phyloP scores from a whole-genome alignment of 2,797 vertebrate genomes.

The Sebastes matsubarae region DNA sequence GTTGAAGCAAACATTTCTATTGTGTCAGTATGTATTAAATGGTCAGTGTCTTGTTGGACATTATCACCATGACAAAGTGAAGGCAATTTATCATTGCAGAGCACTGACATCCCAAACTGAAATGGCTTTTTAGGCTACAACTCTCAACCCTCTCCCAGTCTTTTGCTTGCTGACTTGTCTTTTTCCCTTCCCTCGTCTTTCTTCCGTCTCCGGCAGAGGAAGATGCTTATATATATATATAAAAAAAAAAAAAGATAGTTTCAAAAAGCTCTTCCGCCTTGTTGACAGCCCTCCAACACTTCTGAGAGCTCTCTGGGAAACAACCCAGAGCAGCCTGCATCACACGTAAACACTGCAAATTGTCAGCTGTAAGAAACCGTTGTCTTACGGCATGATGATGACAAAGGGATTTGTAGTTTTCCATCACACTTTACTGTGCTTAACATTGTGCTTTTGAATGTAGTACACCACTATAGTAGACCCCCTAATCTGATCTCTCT shows the following conservation, averaged over 20 bases:
- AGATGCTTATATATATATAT: not conserved
- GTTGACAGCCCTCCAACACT: conserved; percentile 42
- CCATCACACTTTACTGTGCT: not conserved
- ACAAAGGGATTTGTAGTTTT: conserved; percentile 32
- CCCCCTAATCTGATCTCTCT: not conserved
- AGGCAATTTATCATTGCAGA: not conserved
- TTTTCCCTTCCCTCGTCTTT: conserved; percentile 5
- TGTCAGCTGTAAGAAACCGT: conserved; percentile 11
- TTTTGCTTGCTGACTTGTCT: conserved; percentile 25
- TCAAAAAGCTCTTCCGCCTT: conserved; percentile 24
- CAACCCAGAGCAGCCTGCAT: conserved; percentile 21
- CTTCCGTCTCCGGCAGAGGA: conserved; percentile 5
- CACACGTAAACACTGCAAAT: not conserved
- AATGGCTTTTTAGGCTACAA: not conserved
- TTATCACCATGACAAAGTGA: not conserved
- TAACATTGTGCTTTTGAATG: not conserved
- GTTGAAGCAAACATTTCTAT: not conserved
- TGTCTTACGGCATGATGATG: not conserved
- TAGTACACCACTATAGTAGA: not conserved
- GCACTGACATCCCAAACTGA: not conserved
- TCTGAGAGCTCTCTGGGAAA: conserved; percentile 36
- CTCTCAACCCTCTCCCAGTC: not conserved
- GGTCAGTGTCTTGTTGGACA: not conserved
- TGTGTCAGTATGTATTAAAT: not conserved
- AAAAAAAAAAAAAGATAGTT: not conserved